A percentile compares a stretch with the other conserved stretches of the same genome.
phyloP scores from a whole-genome alignment of 2,888 invertebrate genomes.

The Apeira syringaria region DNA sequence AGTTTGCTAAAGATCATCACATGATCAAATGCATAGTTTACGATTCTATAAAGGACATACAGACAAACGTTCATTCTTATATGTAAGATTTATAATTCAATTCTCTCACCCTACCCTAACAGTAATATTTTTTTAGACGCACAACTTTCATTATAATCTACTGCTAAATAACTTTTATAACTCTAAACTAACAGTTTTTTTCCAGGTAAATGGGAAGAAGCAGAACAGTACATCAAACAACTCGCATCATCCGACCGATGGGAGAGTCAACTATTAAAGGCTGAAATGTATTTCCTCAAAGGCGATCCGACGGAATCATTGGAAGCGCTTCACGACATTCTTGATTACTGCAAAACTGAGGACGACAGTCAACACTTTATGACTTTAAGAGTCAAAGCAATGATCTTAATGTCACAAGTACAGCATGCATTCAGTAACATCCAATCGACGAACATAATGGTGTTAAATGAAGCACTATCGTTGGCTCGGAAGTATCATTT shows the following conservation, averaged over 20 bases:
- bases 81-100: no score
- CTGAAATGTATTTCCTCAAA: slow-evolving; percentile 82
- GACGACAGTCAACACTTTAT: slow-evolving; percentile 79
- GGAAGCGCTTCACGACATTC: slow-evolving; percentile 75
- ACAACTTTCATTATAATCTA: no score
- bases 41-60: no score
- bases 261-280: slow-evolving; percentile 85
- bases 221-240: slow-evolving; percentile 87
- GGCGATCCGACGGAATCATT: slow-evolving; percentile 73
- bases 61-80: no score
- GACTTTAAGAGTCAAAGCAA: slow-evolving; percentile 85
- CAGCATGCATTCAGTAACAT: slow-evolving; percentile 84
- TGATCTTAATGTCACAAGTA: slow-evolving; percentile 87
- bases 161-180: no score
- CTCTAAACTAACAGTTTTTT: no score
- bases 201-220: slow-evolving; percentile 87
- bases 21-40: no score
- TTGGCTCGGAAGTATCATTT: slow-evolving; percentile 89
- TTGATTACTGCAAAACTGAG: slow-evolving; percentile 79
- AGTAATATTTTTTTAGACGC: no score
- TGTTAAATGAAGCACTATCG: slow-evolving; percentile 88
- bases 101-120: no score
- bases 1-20: no score
- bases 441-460: slow-evolving; percentile 79
- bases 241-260: slow-evolving; percentile 86